Evolutionary conservation across 2,113 vertebrate genomes (phyloP).

Genomic region (Chaenogobius annularis): DNA sequence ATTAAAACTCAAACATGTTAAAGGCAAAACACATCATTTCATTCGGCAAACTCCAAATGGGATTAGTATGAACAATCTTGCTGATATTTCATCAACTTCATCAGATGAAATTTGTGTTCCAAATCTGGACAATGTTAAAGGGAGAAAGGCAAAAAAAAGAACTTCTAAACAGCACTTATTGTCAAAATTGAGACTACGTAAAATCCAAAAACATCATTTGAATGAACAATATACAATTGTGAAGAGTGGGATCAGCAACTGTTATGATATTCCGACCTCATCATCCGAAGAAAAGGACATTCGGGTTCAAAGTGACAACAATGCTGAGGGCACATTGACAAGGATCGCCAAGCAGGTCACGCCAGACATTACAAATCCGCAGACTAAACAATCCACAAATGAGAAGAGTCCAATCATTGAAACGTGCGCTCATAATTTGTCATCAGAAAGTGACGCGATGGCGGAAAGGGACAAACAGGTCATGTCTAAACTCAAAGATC

Average conservation of each 20-base stretch:
- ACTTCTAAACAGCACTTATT: neutral
- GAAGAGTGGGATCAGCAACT: neutral
- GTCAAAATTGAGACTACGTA: neutral
- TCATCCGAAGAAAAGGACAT: neutral
- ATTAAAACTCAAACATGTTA: constrained; percentile 22
- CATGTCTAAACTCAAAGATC: constrained; percentile 25
- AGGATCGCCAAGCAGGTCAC: neutral
- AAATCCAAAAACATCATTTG: neutral
- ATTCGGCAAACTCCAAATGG: neutral
- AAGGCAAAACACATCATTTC: constrained; percentile 12
- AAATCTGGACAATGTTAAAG: neutral
- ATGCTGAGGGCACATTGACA: neutral
- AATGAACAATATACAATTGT: neutral
- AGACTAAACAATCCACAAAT: neutral
- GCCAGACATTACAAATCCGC: neutral
- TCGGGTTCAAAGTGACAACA: neutral
- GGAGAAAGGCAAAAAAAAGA: neutral
- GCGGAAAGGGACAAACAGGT: constrained; percentile 7
- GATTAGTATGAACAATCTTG: neutral
- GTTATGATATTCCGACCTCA: neutral
- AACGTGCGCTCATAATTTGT: neutral
- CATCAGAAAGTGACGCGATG: neutral
- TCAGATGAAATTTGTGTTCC: neutral
- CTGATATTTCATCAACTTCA: neutral
- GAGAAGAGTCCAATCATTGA: neutral